phyloP scores from a whole-genome alignment of 2,888 invertebrate genomes.

The Tetragnatha montana region DNA sequence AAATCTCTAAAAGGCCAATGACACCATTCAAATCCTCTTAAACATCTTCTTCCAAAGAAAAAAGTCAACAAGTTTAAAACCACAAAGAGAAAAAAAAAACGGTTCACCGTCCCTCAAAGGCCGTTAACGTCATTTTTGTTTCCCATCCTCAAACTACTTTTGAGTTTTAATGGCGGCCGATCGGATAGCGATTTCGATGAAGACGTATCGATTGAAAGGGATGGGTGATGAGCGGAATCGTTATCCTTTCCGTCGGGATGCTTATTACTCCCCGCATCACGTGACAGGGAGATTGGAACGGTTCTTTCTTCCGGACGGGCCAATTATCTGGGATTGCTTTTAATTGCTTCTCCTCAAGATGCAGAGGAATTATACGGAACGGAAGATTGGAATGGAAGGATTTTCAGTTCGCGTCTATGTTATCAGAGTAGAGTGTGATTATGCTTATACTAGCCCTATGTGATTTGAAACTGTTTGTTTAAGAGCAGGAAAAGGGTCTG shows the following conservation, averaged over 20 bases:
- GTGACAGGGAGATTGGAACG: background rate
- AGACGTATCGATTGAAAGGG: slow-evolving; percentile 11
- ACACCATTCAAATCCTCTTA: background rate
- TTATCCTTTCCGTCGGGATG: background rate
- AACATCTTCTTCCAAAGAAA: background rate
- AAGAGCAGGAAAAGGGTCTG: too few species aligned
- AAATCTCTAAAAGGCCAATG: background rate
- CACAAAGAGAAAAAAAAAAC: background rate
- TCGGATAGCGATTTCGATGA: slow-evolving; percentile 8
- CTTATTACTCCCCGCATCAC: slow-evolving; percentile 8
- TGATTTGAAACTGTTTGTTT: too few species aligned
- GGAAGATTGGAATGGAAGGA: too few species aligned
- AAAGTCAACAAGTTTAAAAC: background rate
- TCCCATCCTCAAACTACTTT: background rate
- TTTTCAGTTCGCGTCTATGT: too few species aligned
- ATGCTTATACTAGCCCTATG: too few species aligned
- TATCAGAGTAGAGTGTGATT: too few species aligned
- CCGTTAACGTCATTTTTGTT: background rate
- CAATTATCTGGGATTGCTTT: background rate
- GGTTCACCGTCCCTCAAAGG: background rate
- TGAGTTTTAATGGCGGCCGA: background rate
- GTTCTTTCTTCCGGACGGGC: background rate
- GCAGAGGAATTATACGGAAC: too few species aligned
- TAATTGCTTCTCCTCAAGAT: background rate
- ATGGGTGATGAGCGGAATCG: background rate